Conservation (phyloP, 2,797 vertebrate genomes). For the Sphaeramia orbicularis region DNA sequence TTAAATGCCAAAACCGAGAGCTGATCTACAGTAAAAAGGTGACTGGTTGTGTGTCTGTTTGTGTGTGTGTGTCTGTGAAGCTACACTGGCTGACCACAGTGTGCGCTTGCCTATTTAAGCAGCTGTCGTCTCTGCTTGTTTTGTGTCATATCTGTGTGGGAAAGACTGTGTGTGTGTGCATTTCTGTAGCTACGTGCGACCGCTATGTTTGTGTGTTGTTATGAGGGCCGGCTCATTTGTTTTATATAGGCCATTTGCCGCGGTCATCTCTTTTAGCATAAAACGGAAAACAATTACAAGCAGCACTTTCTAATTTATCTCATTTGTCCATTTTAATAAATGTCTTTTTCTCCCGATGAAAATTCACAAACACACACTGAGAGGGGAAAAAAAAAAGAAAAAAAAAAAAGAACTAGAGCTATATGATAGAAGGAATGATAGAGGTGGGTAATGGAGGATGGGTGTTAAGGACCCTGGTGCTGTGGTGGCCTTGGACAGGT, state of each 20-base stretch:
- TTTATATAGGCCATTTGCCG: conserved; percentile 59
- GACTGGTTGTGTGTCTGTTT: conserved; percentile 36
- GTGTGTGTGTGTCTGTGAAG: conserved; percentile 29
- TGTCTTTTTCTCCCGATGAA: conserved; percentile 49
- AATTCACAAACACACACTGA: conserved; percentile 45
- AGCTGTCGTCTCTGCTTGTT: conserved; percentile 38
- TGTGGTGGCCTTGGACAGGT: conserved; percentile 83
- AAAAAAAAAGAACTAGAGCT: conserved; percentile 20
- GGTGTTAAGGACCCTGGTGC: conserved; percentile 76
- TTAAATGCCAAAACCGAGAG: conserved; percentile 77
- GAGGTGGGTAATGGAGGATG: conserved; percentile 72
- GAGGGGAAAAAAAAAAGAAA: no score
- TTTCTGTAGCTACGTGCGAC: background rate
- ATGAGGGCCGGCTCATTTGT: conserved; percentile 56
- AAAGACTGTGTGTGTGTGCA: conserved; percentile 6
- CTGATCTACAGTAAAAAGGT: conserved; percentile 69
- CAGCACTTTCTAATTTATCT: conserved; percentile 62
- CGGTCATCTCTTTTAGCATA: conserved; percentile 63
- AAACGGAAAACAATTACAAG: conserved; percentile 73
- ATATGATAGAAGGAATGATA: conserved; percentile 71
- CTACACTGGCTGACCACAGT: conserved; percentile 33
- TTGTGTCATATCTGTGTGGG: conserved; percentile 35
- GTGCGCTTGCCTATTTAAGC: conserved; percentile 42
- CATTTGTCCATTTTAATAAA: conserved; percentile 68
- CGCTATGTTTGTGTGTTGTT: conserved; percentile 24